A percentile compares a stretch with the other conserved stretches of the same genome.
phyloP scores from a whole-genome alignment of 92 coral and sea anemone genomes.

The Phenganax subtilis region DNA sequence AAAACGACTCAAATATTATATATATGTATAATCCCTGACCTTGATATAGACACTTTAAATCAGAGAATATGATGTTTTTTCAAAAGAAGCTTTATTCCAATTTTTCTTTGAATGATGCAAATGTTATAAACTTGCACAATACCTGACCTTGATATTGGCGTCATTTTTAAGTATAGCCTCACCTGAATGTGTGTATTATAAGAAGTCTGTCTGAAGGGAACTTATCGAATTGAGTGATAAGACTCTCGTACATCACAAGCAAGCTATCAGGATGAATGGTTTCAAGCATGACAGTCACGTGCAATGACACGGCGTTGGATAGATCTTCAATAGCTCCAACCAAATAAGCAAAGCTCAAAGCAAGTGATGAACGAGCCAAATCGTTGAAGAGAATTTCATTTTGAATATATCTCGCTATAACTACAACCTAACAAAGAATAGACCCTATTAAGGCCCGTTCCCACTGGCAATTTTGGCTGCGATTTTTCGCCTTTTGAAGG shows the following conservation, averaged over 20 bases:
- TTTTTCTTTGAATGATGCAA: no score
- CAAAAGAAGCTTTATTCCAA: no score
- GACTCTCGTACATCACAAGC: conserved; percentile 73
- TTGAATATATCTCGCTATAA: conserved; percentile 78
- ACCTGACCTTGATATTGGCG: no score
- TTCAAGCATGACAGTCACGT: conserved; percentile 75
- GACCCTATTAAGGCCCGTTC: not conserved
- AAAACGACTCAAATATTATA: no score
- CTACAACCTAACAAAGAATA: conserved; percentile 10
- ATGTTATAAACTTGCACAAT: no score
- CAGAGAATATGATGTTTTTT: no score
- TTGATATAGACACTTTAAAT: no score
- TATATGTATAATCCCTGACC: no score
- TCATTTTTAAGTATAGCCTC: no score
- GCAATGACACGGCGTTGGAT: conserved; percentile 84
- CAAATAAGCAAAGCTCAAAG: conserved; percentile 83
- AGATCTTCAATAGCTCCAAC: conserved; percentile 98
- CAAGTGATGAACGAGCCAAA: conserved; percentile 82
- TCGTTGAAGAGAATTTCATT: conserved; percentile 82
- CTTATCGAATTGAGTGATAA: conserved; percentile 85
- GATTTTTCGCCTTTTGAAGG: no score
- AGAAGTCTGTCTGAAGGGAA: conserved; percentile 82
- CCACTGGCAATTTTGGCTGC: no score
- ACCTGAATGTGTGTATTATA: conserved; percentile 86
- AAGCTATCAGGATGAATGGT: conserved; percentile 75